Evolutionary conservation across 2,888 invertebrate species (phyloP), one percentile per base, ranked within the genome.

Genomic region (Sesia apiformis): DNA sequence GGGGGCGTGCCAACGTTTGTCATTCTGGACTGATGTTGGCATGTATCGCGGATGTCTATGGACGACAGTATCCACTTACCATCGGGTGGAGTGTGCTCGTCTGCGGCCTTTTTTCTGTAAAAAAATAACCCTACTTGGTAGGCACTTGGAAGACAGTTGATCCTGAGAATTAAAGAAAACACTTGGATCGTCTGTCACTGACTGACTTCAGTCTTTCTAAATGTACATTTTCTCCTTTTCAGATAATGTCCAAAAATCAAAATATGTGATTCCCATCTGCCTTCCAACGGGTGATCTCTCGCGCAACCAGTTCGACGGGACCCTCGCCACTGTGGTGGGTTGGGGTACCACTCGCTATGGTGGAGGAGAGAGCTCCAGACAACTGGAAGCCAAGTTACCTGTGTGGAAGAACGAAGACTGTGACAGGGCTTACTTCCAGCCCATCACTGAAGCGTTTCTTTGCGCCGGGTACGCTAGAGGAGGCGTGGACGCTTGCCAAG

Each of bases 401-500:
- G 93, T 97, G 39, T 97, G 97, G 97, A 90, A 94, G 57, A 97
- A 97, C 76, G 94, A 95, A 64, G 96, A 97, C 72, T 97, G 97
- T 70, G 94, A 97, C 78, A 91, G 94, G 56, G 96, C 97, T 0
- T 97, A 97, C 82, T 96, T 96, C 81, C 97, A 97, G 75, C 97
- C 97, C 0, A 97, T 97, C 64, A 97, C 96, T 0, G 93, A 94
- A 57, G 96, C 95, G 60, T 97, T 97, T 76, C 84, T 97, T 39
- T 97, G 97, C 71, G 97, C 97, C 38, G 97, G 97, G 0, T 95
- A 95, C 68, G 93, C 94, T 3, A 93, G 96, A 69, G 97, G 97
- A 1, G 97, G 97, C 0, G 96, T 96, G 50, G 97, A 97, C 73
- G 97, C 97, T n/a, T 97, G 97, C 71, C 96, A 97, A 92, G 95